A percentile compares a stretch with the other conserved stretches of the same genome.
Evolutionary conservation across 2,888 invertebrate genomes (phyloP).

Genomic region (Clostera curtula): DNA sequence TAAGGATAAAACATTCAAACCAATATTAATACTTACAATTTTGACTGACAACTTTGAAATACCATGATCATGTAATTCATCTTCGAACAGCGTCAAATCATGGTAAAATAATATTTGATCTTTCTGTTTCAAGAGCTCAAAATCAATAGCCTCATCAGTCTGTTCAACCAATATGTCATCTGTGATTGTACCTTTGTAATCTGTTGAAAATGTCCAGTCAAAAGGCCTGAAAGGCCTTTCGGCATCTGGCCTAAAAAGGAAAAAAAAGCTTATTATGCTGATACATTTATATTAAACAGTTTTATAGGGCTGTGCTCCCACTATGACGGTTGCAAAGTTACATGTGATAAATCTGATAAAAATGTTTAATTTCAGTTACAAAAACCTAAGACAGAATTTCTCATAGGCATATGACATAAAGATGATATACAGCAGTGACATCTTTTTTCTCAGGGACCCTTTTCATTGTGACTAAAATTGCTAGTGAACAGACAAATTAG

Average conservation of each 20-base stretch:
- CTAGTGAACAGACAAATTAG: too few relatives aligned
- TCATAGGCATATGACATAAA: not conserved
- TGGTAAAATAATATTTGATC: conserved; percentile 96
- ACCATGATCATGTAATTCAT: conserved; percentile 98
- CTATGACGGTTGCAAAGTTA: too few relatives aligned
- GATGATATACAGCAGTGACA: not conserved
- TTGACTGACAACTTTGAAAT: conserved; percentile 92
- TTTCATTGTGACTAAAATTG: too few relatives aligned
- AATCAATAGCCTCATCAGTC: conserved; percentile 86
- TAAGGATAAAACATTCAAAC: conserved; percentile 3
- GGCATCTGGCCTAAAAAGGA: conserved; percentile 78
- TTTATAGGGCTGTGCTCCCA: too few relatives aligned
- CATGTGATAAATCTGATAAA: too few relatives aligned
- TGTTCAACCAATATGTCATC: conserved; percentile 74
- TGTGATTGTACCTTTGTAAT: conserved; percentile 88
- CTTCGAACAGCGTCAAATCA: conserved; percentile 95
- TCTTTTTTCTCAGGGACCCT: not conserved
- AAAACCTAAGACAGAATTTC: too few relatives aligned
- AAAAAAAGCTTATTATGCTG: conserved; percentile 3
- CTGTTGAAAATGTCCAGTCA: conserved; percentile 98
- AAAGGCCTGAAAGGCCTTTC: conserved; percentile 89
- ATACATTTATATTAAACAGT: not conserved
- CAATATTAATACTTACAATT: conserved; percentile 81
- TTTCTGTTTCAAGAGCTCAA: conserved; percentile 89
- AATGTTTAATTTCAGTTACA: too few relatives aligned